Base-by-base conservation (phyloP, 2,888 invertebrate species). In the Chloromyia formosa region DNA sequence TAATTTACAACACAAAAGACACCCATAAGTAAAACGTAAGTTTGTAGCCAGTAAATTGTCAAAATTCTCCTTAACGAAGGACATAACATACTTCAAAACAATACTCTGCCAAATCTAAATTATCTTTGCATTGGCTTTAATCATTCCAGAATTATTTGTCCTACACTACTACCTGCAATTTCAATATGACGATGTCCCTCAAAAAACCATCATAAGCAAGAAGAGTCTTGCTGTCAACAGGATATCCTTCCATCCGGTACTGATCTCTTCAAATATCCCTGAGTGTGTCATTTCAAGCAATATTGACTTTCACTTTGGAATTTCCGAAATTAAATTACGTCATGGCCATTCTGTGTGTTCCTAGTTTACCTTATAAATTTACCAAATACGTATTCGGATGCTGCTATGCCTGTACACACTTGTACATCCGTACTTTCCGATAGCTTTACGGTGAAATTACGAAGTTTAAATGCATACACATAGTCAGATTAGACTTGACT, bases 231-330 rank as follows among this genome's bases (percentile, higher is more conserved):
- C 16, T 69, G 54, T 54, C 16, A 10, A 27, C 54, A 69, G 69
- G 56, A 56, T 45, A 69, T 69, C 69, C 54, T 69, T 69, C 27
- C 23, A 27, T n/a, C 42, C 56, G n/a, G 16, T 16, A 53, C 27
- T 71, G 71, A 71, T 71, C 71, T 71, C 20, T 58, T 7, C 58
- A 71, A 71, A 71, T 40, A 71, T 14, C 56, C 23, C 16, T 62
- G 56, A 22, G 22, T 16, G 23, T 71, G 71, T 71, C 58, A 56
- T 71, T 58, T 54, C 42, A 71, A 58, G 40, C 49, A 56, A 71
- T 71, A 71, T 71, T 71, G 56, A 71, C 71, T 58, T 58, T 71
- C 71, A 71, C 71, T 71, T 71, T 71, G 71, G 71, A 58, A 71
- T 56, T 58, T 58, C 58, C 58, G 56, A 71, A 71, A 71, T 71